These are phyloP conservation scores for Hypotaenidia philippensis DNA, from an alignment of 2,797 vertebrate species.

Conservation along the genomic window DNA sequence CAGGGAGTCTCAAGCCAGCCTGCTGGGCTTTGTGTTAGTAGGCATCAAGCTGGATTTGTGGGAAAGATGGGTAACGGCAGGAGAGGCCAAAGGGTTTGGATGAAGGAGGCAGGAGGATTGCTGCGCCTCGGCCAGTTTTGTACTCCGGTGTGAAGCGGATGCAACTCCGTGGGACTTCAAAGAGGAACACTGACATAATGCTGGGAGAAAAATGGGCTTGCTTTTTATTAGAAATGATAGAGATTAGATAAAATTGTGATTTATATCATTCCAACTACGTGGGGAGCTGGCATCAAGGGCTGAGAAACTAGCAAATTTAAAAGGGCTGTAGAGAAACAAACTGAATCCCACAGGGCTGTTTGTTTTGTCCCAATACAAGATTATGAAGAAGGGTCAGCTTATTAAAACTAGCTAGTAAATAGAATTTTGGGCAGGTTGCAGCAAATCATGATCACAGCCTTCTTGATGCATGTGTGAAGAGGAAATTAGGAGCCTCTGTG, in stretches of 20 bases:
- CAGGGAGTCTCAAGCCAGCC: neutral
- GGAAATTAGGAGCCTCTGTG: neutral
- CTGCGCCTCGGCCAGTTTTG: neutral
- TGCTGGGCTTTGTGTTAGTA: neutral
- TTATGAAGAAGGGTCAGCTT: neutral
- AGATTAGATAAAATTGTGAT: neutral
- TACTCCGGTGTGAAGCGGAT: neutral
- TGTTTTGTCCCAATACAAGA: neutral
- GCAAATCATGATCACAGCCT: neutral
- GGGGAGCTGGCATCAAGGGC: neutral
- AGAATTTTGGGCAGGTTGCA: neutral
- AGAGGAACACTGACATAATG: neutral
- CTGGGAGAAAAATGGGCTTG: neutral
- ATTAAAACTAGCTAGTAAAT: neutral
- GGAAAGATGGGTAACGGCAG: neutral
- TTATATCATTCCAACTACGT: neutral
- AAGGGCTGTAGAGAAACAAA: neutral
- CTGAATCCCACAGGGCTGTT: neutral
- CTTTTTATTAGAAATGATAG: neutral
- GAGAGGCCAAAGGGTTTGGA: neutral
- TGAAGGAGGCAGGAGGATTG: neutral
- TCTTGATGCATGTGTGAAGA: neutral
- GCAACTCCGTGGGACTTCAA: neutral
- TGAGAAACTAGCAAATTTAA: neutral
- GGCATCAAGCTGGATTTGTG: neutral